Base-by-base conservation (phyloP, 1,140 invertebrate genomes). In the Globodera rostochiensis region DNA sequence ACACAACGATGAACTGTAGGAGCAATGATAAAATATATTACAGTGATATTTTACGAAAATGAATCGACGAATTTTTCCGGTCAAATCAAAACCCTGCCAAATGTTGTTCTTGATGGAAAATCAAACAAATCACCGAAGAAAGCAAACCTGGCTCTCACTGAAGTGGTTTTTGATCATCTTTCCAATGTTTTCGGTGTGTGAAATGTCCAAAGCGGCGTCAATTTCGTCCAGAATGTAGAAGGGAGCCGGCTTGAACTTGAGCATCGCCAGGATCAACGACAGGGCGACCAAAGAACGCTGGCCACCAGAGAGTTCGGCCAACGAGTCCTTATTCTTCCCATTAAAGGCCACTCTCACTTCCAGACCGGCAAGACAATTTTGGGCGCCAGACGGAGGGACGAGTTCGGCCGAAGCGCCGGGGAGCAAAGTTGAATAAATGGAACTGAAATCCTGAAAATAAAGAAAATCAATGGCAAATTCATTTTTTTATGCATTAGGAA, bases 141-240 rank as follows among this genome's bases (percentile, higher is more conserved):
- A 60, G 46, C 9, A 53, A 90, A 95, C 94, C 92, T 95, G 96
- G 11, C 96, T 98, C 90, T 94, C 93, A 86, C 93, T 94, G 88
- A 99, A 99, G 91, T 98, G 96, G 53, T 93, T 93, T 87, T 94
- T 94, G 8, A 99, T 92, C 95, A 99, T 98, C 77, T 93, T 93
- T 3, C 97, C 97, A 88, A 99, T 99, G 91, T 99, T 99, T 91
- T 98, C 95, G 6, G 98, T 99, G 90, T 99, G 98, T 2, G 95
- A 97, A 45, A 98, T 92, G 92, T 99, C 98, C 4, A 99, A 91
- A 6, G 98, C 98, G 7, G 98, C 96, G 91, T 99, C 98, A 70
- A 99, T 95, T 92, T 99, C 97, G 90, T 99, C 98, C 86, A 99
- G 92, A 91, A 99, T 98, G 89, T 99, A 99, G 13, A 99, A 92